phyloP scores from a whole-genome alignment of 2,113 vertebrate genomes.

The Neotoma lepida region DNA sequence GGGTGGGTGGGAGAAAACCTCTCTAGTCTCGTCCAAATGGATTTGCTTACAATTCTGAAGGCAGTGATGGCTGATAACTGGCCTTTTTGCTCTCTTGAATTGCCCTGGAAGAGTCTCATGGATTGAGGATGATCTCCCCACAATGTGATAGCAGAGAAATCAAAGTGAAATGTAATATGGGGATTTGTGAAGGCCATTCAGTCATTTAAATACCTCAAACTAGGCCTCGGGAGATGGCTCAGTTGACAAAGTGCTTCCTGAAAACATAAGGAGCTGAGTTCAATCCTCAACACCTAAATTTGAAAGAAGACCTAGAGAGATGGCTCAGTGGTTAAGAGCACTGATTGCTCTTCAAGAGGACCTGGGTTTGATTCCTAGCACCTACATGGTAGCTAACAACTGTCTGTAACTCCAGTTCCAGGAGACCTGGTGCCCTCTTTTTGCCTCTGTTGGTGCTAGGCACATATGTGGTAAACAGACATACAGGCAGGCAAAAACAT shows the following conservation, averaged over 20 bases:
- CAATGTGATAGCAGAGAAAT: neutral
- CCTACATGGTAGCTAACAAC: neutral
- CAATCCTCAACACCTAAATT: neutral
- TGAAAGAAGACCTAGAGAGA: neutral
- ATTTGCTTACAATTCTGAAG: neutral
- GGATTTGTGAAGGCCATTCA: neutral
- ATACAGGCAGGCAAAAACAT: neutral
- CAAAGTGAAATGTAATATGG: neutral
- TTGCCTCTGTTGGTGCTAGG: too few relatives aligned
- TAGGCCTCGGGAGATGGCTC: neutral
- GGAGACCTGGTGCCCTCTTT: neutral
- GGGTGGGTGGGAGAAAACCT: neutral
- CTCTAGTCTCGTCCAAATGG: neutral
- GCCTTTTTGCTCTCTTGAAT: neutral
- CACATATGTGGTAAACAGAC: neutral
- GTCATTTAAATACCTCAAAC: neutral
- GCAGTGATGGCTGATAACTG: neutral
- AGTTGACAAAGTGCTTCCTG: neutral
- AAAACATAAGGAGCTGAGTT: neutral
- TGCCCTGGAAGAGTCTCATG: neutral
- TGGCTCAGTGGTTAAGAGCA: neutral
- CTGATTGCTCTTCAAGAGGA: neutral
- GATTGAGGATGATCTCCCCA: neutral
- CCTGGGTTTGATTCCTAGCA: neutral
- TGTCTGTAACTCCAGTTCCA: neutral